These are phyloP conservation scores for Acipenser oxyrinchus DNA, from an alignment of 2,797 vertebrate genomes.

Conservation along the genomic window DNA sequence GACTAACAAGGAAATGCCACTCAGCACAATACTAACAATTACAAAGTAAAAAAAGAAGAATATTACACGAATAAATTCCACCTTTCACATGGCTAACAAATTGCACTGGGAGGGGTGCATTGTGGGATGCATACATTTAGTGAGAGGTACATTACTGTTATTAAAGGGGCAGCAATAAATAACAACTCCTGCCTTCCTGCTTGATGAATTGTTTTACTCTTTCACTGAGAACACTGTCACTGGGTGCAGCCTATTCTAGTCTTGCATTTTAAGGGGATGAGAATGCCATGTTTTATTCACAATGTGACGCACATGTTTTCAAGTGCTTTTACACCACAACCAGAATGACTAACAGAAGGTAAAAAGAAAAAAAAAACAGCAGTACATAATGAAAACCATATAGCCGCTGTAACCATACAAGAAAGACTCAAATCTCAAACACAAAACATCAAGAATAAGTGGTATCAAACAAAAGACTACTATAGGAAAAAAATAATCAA, in stretches of 20 bases:
- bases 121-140: conserved; percentile 26
- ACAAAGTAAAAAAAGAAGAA: conserved; percentile 21
- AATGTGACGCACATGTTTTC: background rate
- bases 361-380: background rate
- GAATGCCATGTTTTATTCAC: background rate
- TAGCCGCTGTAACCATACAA: too few relatives aligned
- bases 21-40: conserved; percentile 35
- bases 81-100: conserved; percentile 40
- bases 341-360: background rate
- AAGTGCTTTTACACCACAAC: background rate
- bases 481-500: too few relatives aligned
- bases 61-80: conserved; percentile 43
- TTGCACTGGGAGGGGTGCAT: conserved; percentile 29
- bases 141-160: conserved; percentile 52
- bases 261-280: conserved; percentile 20
- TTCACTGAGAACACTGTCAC: conserved; percentile 14
- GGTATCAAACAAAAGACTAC: too few relatives aligned
- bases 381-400: background rate
- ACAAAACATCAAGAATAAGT: too few relatives aligned
- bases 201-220: conserved; percentile 29
- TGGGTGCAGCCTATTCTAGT: conserved; percentile 38
- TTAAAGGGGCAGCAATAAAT: conserved; percentile 64
- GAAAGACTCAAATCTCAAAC: too few relatives aligned
- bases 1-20: conserved; percentile 29
- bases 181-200: conserved; percentile 31